A percentile compares a stretch with the other conserved stretches of the same genome.
Evolutionary conservation across 2,113 vertebrate species (phyloP).

Genomic region (Sturnus vulgaris): DNA sequence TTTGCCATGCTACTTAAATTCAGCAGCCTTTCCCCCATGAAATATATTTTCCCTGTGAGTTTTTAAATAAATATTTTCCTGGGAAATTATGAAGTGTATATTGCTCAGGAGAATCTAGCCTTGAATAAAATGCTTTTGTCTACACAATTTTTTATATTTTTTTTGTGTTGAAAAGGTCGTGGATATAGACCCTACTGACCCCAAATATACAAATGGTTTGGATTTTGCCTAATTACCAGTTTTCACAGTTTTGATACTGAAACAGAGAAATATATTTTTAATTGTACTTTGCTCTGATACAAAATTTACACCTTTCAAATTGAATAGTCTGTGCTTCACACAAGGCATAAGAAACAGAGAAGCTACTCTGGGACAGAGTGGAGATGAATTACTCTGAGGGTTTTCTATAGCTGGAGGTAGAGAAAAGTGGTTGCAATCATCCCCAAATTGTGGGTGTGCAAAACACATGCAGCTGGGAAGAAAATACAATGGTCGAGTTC

Average conservation of each 20-base stretch:
- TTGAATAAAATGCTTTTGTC: neutral
- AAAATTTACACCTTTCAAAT: neutral
- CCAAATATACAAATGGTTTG: neutral
- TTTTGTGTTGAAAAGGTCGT: neutral
- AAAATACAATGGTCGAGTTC: fast-evolving
- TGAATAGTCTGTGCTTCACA: neutral
- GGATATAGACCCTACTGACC: neutral
- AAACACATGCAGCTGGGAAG: neutral
- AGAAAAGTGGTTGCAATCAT: neutral
- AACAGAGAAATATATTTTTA: neutral
- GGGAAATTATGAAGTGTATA: neutral
- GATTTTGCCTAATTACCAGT: neutral
- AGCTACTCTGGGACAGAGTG: neutral
- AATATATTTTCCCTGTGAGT: neutral
- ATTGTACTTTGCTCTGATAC: neutral
- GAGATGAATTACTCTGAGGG: neutral
- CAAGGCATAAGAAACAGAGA: neutral
- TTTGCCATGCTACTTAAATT: constrained; percentile 17
- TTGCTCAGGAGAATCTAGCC: neutral
- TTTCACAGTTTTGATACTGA: neutral
- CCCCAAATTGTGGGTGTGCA: neutral
- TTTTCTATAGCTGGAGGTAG: fast-evolving
- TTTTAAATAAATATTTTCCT: constrained; percentile 32
- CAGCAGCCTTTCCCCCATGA: neutral
- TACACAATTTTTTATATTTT: neutral